Evolutionary conservation across 2,888 invertebrate genomes (phyloP), one percentile per base, ranked within the genome.

Genomic region (Drosophila merina): DNA sequence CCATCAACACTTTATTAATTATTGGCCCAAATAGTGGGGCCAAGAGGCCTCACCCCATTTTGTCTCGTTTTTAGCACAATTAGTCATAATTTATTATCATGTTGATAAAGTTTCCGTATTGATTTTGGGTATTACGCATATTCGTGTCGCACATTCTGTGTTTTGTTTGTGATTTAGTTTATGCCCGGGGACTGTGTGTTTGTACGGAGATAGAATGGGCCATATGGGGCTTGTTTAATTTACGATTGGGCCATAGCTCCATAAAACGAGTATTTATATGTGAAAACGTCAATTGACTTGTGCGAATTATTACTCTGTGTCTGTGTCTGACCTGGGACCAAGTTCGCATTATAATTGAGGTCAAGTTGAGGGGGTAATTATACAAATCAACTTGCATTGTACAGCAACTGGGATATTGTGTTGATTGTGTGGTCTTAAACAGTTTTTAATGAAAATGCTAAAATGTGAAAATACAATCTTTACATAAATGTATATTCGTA

Each of bases 61-160:
- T 64, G 84, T 79, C 86, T 77, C 83, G 84, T 73, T 83, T 86
- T 88, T 83, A 83, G 83, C 88, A 83, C 88, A 88, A 88, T 88
- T 83, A 86, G 88, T 86, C 83, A 83, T 86, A 86, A 86, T 83
- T 83, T 88, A 88, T 79, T 68, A 71, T 52, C 64, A 44, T 54
- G 57, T 71, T 77, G 88, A 83, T 83, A 88, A 88, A 77, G 51
- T 69, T 74, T 64, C 50, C 64, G 81, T 83, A 83, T 83, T 83
- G 88, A 86, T 88, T 83, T 83, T 86, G 66, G 33, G 66, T 72
- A 83, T 86, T 79, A 79, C 66, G 67, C 72, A 74, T 68, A 72
- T 82, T 70, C 57, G 71, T 85, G 85, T 78, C 73, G 70, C 72
- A 64, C 72, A 75, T 62, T 63, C 60, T 57, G 48, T 62, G 28